Conservation (phyloP, 2,113 vertebrate species). For the Melanerpes aurifrons region DNA sequence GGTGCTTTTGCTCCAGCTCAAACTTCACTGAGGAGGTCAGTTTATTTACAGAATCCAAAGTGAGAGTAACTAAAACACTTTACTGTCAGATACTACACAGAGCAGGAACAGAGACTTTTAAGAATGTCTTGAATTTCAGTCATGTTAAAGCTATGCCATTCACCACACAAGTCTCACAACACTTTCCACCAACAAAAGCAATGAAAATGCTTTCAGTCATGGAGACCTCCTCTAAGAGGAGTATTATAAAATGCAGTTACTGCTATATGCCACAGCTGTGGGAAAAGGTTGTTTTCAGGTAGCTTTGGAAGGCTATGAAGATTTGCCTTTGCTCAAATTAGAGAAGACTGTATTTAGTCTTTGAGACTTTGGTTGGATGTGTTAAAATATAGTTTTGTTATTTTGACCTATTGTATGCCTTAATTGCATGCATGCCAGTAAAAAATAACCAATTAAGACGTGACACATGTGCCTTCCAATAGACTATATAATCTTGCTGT, state of each 20-base stretch:
- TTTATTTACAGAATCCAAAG: background rate
- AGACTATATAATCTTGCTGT: too few species aligned
- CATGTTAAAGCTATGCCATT: fast-evolving
- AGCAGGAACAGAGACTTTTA: background rate
- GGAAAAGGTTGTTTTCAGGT: too few species aligned
- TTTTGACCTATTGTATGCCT: too few species aligned
- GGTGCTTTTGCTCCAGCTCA: background rate
- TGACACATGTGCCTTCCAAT: too few species aligned
- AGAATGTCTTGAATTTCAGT: background rate
- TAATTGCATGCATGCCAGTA: too few species aligned
- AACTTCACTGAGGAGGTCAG: background rate
- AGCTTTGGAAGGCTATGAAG: too few species aligned
- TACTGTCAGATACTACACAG: fast-evolving
- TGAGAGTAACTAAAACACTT: background rate
- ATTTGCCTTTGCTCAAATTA: too few species aligned
- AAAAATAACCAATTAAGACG: too few species aligned
- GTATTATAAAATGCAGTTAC: background rate
- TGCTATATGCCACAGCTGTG: too few species aligned
- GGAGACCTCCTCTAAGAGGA: background rate
- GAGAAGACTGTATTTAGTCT: too few species aligned
- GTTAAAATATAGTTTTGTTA: too few species aligned
- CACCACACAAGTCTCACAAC: fast-evolving
- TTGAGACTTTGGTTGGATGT: too few species aligned
- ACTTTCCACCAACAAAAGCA: background rate
- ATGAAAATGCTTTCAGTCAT: background rate